Base-by-base conservation (phyloP, 2,113 vertebrate species). In the Lamprologus speciosus region DNA sequence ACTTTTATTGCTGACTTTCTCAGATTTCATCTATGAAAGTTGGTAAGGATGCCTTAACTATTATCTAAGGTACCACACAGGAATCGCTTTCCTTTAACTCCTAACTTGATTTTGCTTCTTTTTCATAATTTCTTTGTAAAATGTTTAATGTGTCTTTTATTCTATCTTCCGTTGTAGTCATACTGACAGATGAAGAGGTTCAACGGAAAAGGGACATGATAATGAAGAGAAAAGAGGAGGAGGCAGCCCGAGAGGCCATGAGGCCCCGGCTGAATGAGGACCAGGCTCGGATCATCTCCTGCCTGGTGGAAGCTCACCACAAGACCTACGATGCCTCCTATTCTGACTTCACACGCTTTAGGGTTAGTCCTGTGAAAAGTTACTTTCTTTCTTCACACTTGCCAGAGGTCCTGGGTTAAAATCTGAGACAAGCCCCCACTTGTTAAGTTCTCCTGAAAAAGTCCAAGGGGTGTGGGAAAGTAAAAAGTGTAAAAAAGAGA, bases 131-230 rank as follows among this genome's bases (percentile, higher is more conserved):
- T 70, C 11, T 60, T 31, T 17, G 11, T 13, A 26, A 57, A 5
- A 14, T 40, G 17, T 79, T 60, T 8, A 23, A 50, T 23, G 7
- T n/a, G 7, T 68, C n/a, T 5, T 58, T 17, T 50, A 9, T 55
- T 40, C 3, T 10, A 9, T 51, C 26, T 8, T 84, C 31, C 60
- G 1, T 89, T 89, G 8, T 87, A 99, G 99, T 99, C 94, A 99
- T 99, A 92, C 95, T 99, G 92, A 99, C 99, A 0, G 99, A 99
- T 0, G 98, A 99, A 92, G 98, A 99, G 88, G 98, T 99, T 50
- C 98, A 99, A 96, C 96, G 98, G 91, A 99, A 99, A 93, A 96
- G 98, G 2, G 98, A 99, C 82, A 96, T 99, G 97, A 99, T 99
- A 70, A 58, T 97, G 89, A 99, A 98, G 91, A 96, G 98, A 70